Evolutionary conservation across 2,888 invertebrate species (phyloP).

Genomic region (Ormyrus pomaceus): DNA sequence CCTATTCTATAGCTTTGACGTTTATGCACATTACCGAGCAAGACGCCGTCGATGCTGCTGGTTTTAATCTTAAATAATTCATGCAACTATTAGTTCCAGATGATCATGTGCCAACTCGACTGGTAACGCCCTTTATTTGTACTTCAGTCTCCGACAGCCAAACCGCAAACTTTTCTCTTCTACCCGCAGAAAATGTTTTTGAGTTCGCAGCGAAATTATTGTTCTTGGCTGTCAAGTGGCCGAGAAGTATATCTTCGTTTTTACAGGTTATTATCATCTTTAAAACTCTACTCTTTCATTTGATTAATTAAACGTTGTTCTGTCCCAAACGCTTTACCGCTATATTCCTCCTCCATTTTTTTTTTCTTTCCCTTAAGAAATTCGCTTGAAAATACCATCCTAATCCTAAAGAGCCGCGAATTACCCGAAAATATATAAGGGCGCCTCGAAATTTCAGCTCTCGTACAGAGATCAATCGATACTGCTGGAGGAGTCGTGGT

Average conservation of each 20-base stretch:
- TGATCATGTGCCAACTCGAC: slow-evolving; percentile 60
- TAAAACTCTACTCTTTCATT: no score
- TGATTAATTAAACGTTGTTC: no score
- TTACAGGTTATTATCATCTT: slow-evolving; percentile 77
- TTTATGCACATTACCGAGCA: no score
- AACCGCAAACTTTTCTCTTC: slow-evolving; percentile 76
- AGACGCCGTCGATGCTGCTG: no score
- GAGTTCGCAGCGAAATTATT: slow-evolving; percentile 87
- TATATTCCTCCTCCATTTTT: no score
- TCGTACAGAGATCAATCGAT: slow-evolving; percentile 84
- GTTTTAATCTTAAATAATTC: no score
- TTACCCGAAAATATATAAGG: no score
- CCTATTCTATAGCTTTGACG: no score
- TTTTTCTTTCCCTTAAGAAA: no score
- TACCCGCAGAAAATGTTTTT: slow-evolving; percentile 80
- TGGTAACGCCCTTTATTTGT: slow-evolving; percentile 70
- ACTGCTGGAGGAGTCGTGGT: slow-evolving; percentile 88
- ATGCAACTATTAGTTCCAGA: slow-evolving; percentile 55
- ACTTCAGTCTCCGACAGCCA: slow-evolving; percentile 73
- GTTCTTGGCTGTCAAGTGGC: slow-evolving; percentile 88
- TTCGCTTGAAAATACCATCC: no score
- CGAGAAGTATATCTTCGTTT: slow-evolving; percentile 86
- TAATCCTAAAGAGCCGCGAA: no score
- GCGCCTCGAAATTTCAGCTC: slow-evolving; percentile 74
- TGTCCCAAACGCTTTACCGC: slow-evolving; percentile 31